Evolutionary conservation across 2,797 vertebrate genomes (phyloP).

Genomic region (Pogonophryne albipinna): DNA sequence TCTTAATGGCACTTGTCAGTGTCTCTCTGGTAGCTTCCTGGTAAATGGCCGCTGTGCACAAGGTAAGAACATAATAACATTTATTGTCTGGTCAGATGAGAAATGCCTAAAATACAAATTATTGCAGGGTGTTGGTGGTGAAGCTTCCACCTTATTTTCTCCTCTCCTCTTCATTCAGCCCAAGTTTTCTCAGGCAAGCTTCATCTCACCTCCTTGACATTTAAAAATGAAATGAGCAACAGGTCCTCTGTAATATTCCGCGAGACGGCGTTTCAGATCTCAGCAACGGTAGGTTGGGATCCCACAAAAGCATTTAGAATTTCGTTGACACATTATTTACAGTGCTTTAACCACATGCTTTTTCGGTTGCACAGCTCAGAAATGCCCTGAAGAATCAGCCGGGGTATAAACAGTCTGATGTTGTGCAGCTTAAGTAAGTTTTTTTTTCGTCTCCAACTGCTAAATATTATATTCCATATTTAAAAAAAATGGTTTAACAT

Average conservation of each 20-base stretch:
- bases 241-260: conserved; percentile 70
- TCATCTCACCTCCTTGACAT: conserved; percentile 58
- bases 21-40: conserved; percentile 75
- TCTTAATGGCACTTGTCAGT: conserved; percentile 76
- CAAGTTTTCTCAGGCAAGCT: conserved; percentile 81
- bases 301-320: background rate
- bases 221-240: conserved; percentile 65
- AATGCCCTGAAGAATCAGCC: background rate
- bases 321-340: background rate
- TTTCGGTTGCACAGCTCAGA: conserved; percentile 67
- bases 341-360: conserved; percentile 15
- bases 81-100: background rate
- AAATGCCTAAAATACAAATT: background rate
- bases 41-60: conserved; percentile 52
- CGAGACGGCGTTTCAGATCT: conserved; percentile 43
- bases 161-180: conserved; percentile 52
- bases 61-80: conserved; percentile 62
- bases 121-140: background rate
- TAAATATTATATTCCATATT: background rate
- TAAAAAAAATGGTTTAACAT: background rate
- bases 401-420: conserved; percentile 70
- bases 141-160: background rate
- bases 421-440: conserved; percentile 78
- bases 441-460: background rate
- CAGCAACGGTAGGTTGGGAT: conserved; percentile 60